phyloP scores from a whole-genome alignment of 2,888 invertebrate species.

The Xestobium rufovillosum region DNA sequence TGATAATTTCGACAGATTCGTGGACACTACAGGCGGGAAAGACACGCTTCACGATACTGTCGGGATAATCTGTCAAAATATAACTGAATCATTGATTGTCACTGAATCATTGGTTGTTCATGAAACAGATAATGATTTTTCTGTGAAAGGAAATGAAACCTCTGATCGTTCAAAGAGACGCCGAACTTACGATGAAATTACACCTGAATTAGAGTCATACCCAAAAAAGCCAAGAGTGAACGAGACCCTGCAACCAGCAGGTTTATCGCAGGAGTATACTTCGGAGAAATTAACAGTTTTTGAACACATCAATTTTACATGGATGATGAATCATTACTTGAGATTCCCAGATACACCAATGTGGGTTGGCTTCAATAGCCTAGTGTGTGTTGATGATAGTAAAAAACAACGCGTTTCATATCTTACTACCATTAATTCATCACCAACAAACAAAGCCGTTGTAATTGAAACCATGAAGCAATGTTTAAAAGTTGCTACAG shows the following conservation, averaged over 20 bases:
- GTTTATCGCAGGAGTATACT: too few relatives aligned
- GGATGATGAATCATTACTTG: conserved; percentile 25
- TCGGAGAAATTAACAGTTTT: too few relatives aligned
- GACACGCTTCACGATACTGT: conserved; percentile 22
- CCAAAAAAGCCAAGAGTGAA: conserved; percentile 8
- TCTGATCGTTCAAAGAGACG: conserved; percentile 18
- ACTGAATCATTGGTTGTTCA: neutral
- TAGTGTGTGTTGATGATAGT: neutral
- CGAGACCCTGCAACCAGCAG: neutral
- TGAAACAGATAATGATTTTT: conserved; percentile 3
- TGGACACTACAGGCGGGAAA: conserved; percentile 17
- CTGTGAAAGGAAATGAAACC: conserved; percentile 3
- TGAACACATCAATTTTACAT: conserved; percentile 17
- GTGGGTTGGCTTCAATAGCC: conserved; percentile 32
- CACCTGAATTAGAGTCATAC: conserved; percentile 14
- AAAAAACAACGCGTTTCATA: conserved; percentile 2
- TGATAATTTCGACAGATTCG: conserved; percentile 19
- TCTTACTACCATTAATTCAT: conserved; percentile 3
- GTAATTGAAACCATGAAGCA: conserved; percentile 6
- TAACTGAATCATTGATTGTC: conserved; percentile 14
- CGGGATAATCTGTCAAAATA: conserved; percentile 20
- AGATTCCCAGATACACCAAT: conserved; percentile 28
- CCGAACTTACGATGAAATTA: conserved; percentile 13
- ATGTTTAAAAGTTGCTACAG: conserved; percentile 8
- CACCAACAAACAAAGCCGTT: neutral